phyloP scores from a whole-genome alignment of 2,113 vertebrate species.

The Aspidoscelis tigris region DNA sequence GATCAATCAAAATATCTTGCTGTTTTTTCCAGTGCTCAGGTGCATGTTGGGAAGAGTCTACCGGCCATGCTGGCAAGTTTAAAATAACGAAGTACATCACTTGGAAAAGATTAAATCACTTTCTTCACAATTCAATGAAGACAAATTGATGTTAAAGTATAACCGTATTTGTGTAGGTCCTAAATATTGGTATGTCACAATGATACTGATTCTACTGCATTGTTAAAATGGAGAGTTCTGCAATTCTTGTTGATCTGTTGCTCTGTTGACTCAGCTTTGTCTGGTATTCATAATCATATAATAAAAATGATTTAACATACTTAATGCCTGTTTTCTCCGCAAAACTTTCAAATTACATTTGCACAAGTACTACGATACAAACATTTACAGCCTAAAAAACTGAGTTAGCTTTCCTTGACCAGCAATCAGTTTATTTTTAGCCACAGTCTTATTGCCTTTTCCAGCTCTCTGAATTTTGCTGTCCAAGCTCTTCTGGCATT shows the following conservation, averaged over 20 bases:
- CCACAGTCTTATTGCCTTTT: constrained; percentile 70
- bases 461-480: constrained; percentile 48
- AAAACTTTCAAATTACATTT: constrained; percentile 30
- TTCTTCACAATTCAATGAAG: constrained; percentile 36
- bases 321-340: constrained; percentile 18
- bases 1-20: constrained; percentile 8
- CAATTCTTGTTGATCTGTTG: constrained; percentile 57
- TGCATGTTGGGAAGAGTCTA: constrained; percentile 98
- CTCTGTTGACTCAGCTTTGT: constrained; percentile 27
- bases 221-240: constrained; percentile 71
- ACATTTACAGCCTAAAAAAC: constrained; percentile 85
- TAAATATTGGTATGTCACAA: constrained; percentile 33
- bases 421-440: constrained; percentile 83
- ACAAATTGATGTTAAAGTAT: constrained; percentile 49
- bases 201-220: constrained; percentile 36
- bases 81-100: constrained; percentile 56
- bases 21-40: constrained; percentile 82
- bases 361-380: constrained; percentile 34
- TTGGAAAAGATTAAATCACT: constrained; percentile 53
- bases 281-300: constrained; percentile 21
- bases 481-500: constrained; percentile 52
- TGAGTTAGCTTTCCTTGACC: constrained; percentile 90
- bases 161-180: constrained; percentile 24
- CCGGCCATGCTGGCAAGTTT: constrained; percentile 91
- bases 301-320: neutral